Percentiles rank a stretch among this genome's conserved stretches.
Conservation (phyloP, 2,888 invertebrate genomes). For the Cancer borealis region DNA sequence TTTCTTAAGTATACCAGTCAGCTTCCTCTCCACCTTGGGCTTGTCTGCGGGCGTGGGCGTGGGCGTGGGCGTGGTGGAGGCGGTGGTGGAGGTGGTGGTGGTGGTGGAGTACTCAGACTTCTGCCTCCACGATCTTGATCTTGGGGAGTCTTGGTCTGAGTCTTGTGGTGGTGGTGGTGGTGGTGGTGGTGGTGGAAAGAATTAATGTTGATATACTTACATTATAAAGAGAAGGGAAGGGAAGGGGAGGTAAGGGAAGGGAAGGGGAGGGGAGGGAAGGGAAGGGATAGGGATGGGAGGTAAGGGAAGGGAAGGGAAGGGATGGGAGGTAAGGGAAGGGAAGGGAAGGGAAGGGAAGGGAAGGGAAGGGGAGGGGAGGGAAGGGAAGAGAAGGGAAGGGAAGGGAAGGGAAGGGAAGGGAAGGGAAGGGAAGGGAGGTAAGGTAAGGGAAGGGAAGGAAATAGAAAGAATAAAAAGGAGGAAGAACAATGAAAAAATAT, state of each 20-base stretch:
- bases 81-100: background rate
- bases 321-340: background rate
- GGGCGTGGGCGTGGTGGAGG: background rate
- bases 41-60: background rate
- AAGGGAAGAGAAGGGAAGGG: background rate
- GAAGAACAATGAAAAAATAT: too few relatives aligned
- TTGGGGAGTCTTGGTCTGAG: background rate
- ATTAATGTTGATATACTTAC: background rate
- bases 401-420: background rate
- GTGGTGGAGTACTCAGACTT: background rate
- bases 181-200: background rate
- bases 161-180: background rate
- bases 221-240: background rate
- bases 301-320: background rate
- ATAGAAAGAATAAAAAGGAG: background rate
- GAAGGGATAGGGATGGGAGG: background rate
- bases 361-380: background rate
- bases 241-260: background rate
- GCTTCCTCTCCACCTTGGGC: conserved; percentile 68
- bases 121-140: background rate
- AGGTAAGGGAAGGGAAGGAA: background rate
- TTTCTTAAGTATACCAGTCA: conserved; percentile 76
- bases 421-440: background rate
- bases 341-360: background rate
- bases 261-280: background rate